Base-by-base conservation (phyloP, 2,797 vertebrate species). In the Danio albolineatus region DNA sequence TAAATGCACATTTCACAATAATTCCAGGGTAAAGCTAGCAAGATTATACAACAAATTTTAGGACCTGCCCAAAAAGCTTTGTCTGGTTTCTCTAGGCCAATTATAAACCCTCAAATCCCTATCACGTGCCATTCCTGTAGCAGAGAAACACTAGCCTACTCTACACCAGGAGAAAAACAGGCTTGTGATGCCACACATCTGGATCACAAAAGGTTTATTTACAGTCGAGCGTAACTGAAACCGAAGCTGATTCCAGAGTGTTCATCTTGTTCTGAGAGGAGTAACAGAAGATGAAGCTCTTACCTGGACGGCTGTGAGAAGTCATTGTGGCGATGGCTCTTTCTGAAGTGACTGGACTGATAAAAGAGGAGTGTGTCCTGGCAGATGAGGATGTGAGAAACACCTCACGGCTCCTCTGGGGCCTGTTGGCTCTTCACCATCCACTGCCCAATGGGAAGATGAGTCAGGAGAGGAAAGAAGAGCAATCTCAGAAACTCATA, bases 301-400 rank as follows among this genome's bases (percentile, higher is more conserved):
- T 89, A 94, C 94, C 92, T 91, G 90, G 83, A 66, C 82, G 89
- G 79, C 87, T 88, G 83, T 90, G 91, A 82, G 92, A 92, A 86
- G 82, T 94, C 94, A 94, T 94, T 5, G 79, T 82, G 54, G 43
- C 56, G 44, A 71, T 78, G 66, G 41, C 14, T 72, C 78, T 54
- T 61, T 73, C 43, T 69, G 28, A 72, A 69, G 69, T 2, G 60
- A 73, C 19, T 59, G 41, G 80, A 61, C 51, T 9, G 56, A 65
- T 78, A 67, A 62, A 57, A 54, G 39, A 67, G 73, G 56, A 71
- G 21, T 28, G 61, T 60, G 66, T 85, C 70, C 79, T 73, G 75
- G 46, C 75, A 73, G 78, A 77, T 73, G 80, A 86, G 83, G 82
- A 81, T 83, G 81, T 36, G 44, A 76, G 79, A 78, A 82, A 78